Percentiles rank a stretch among this genome's conserved stretches.
These are phyloP conservation scores for Chamaea fasciata DNA, from an alignment of 2,113 vertebrate species.

Conservation along the genomic window DNA sequence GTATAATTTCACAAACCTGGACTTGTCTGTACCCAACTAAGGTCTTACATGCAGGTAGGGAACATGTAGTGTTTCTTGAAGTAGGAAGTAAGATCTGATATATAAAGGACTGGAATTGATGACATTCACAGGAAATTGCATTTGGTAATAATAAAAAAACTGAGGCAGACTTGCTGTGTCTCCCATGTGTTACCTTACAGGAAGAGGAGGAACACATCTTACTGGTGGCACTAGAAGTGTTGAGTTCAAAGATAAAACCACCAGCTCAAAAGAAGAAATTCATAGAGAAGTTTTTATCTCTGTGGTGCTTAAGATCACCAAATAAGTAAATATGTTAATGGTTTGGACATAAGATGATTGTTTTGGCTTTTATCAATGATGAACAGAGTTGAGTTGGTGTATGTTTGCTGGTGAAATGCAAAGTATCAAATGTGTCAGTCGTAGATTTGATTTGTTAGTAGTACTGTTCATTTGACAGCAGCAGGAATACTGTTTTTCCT, in stretches of 20 bases:
- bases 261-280: neutral
- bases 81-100: neutral
- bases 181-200: neutral
- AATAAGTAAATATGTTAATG: neutral
- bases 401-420: neutral
- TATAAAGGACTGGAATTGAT: neutral
- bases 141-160: neutral
- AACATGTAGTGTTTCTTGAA: neutral
- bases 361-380: neutral
- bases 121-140: neutral
- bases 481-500: neutral
- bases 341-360: neutral
- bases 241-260: neutral
- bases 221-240: neutral
- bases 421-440: neutral
- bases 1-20: neutral
- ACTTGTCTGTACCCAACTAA: neutral
- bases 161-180: neutral
- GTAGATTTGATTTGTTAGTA: neutral
- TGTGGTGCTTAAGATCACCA: neutral
- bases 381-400: neutral
- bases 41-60: neutral
- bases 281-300: neutral
- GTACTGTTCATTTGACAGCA: neutral
- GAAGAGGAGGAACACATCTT: neutral